Base-by-base conservation (phyloP, 2,797 vertebrate genomes). In the Mionectes olivaceus region DNA sequence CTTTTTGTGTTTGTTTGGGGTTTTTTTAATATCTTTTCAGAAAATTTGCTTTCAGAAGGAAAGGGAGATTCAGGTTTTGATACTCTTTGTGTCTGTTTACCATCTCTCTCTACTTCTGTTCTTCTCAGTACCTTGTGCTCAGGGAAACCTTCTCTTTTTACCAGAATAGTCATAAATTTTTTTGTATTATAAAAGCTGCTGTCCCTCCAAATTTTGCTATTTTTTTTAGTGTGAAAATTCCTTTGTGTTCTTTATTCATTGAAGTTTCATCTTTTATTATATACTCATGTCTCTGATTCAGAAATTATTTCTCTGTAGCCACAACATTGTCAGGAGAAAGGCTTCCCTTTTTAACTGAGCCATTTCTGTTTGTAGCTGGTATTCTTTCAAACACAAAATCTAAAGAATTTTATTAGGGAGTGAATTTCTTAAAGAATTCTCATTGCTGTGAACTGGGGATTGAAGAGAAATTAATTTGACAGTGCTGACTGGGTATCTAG, bases 401-500 rank as follows among this genome's bases (percentile, higher is more conserved):
- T 81, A 63, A 92, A 93, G 23, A 33, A 64, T 87, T 86, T 83
- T 91, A 81, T 89, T 97, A 81, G 56, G 27, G 28, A 78, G 33
- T 56, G 50, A 83, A 89, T 89, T 89, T 94, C 83, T 88, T 91
- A 90, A 84, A 93, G 59, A 77, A 87, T 94, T 95, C 47, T 88
- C 60, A 79, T 83, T 94, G 44, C 33, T 3, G 2, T 50, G 44
- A 91, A 73, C 81, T 90, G 74, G 15, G 9, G 7, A 50, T 91
- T 94, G 90, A 93, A 87, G 84, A 87, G 43, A 92, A 94, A 96
- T 95, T 92, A 83, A 95, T 95, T 96, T 93, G 87, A 6, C 81
- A 50, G 32, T 88, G 63, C 73, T 89, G 65, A 75, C 87, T 83
- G 50, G 13, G 47, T 91, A 61, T 65, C 73, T 69, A 49, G 73